phyloP scores from a whole-genome alignment of 2,113 vertebrate genomes.

The Aphyosemion australe region DNA sequence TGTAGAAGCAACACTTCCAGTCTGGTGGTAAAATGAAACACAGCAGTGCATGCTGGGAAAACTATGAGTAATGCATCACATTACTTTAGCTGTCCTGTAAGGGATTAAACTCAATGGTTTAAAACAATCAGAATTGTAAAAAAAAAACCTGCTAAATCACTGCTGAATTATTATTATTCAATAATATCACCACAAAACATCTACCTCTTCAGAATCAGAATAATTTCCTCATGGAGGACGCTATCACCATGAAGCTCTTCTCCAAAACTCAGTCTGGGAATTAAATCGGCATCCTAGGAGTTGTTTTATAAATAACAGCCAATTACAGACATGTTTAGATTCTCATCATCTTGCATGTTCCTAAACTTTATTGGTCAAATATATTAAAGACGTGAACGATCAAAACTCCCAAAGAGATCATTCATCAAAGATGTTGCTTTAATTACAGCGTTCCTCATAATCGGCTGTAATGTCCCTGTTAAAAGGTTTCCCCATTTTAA shows the following conservation, averaged over 20 bases:
- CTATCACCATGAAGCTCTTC: background rate
- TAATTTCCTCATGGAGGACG: background rate
- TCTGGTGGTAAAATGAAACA: background rate
- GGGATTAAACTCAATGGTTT: too few species aligned
- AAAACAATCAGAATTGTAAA: too few species aligned
- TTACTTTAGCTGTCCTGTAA: too few species aligned
- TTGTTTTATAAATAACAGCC: too few species aligned
- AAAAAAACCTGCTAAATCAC: too few species aligned
- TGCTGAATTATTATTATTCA: too few species aligned
- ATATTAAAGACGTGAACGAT: background rate
- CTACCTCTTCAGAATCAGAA: background rate
- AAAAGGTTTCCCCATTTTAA: slow-evolving; percentile 34
- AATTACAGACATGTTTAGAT: background rate
- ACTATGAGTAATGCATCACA: background rate
- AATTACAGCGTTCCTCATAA: slow-evolving; percentile 10
- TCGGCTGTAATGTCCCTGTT: background rate
- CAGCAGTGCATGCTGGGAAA: background rate
- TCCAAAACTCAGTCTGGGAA: background rate
- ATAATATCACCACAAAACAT: too few species aligned
- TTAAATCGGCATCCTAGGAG: background rate
- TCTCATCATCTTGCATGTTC: background rate
- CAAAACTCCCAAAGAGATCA: background rate
- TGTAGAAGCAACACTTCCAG: too few species aligned
- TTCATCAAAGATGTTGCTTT: background rate
- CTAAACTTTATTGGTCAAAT: background rate